Evolutionary conservation across 2,113 vertebrate genomes (phyloP), one percentile per base, ranked within the genome.

Genomic region (Dasyurus viverrinus): DNA sequence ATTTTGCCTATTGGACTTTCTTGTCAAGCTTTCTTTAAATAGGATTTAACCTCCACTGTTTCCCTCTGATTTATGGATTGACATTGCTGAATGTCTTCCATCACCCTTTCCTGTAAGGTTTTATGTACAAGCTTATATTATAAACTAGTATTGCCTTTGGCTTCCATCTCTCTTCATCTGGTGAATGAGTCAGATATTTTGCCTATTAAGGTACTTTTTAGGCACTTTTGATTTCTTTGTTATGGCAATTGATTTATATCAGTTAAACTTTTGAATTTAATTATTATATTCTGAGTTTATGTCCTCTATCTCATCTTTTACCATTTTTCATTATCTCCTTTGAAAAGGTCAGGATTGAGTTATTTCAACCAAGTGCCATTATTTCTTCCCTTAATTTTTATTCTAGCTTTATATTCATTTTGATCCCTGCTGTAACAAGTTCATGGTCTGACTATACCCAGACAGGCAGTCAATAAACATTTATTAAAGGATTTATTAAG

Each of bases 311-410:
- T 84, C 36, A 84, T 42, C 16, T n/a, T 84, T 84, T 84, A 22
- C 68, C 68, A 84, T 84, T 84, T 76, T 84, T 84, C 68, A 84
- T 84, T 42, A 84, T 84, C 68, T 84, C 68, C 68, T 84, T 84
- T 84, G 68, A 84, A 84, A 84, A 84, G 68, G 68, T 84, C 68
- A 84, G 68, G 68, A 42, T 84, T 84, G 68, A 84, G 16, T 42
- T 42, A 84, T 84, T 84, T 42, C 68, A 84, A 42, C 16, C 22
- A n/a, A 42, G 36, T 42, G 7, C n/a, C 68, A 84, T 84, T 68
- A 76, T 76, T 36, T 84, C 26, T 84, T 42, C 68, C n/a, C n/a
- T 68, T 84, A 84, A 8, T 84, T 84, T 84, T 84, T 42, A 84
- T 84, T 84, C 19, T 84, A 84, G 68, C n/a, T 42, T 76, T 84